Percentiles rank a stretch among this genome's conserved stretches.
These are phyloP conservation scores for Megaceryle torquata DNA, from an alignment of 2,113 vertebrate genomes.

Conservation along the genomic window DNA sequence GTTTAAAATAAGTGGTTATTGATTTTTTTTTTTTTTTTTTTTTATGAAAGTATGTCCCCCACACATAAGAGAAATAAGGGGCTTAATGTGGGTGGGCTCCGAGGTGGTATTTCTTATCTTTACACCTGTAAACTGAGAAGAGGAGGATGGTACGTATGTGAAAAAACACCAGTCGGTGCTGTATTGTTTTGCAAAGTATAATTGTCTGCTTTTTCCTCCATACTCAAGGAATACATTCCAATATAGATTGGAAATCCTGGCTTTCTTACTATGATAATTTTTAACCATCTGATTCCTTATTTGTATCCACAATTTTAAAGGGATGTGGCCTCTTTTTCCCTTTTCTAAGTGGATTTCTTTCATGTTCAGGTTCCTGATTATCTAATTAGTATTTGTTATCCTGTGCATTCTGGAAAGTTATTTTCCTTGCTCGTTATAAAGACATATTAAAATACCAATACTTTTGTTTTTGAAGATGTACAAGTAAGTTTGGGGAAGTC, in stretches of 20 bases:
- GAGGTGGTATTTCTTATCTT: neutral
- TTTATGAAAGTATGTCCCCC: neutral
- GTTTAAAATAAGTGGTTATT: neutral
- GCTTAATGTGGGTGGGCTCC: neutral
- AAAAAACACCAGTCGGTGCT: neutral
- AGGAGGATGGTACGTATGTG: neutral
- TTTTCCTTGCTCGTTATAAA: neutral
- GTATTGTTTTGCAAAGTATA: neutral
- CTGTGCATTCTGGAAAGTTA: neutral
- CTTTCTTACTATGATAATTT: neutral
- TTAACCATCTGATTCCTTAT: neutral
- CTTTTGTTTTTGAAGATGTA: neutral
- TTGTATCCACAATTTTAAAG: neutral
- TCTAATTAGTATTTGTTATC: neutral
- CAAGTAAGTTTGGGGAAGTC: neutral
- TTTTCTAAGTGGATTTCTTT: neutral
- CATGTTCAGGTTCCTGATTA: neutral
- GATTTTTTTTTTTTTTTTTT: neutral
- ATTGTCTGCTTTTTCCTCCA: neutral
- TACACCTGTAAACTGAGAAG: neutral
- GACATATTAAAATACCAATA: neutral
- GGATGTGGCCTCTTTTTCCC: neutral
- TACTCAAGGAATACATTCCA: neutral
- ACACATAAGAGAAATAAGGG: fast-evolving
- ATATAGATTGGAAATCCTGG: neutral